These are phyloP conservation scores for Capreolus pygargus DNA, from an alignment of 2,113 vertebrate genomes.

Conservation along the genomic window DNA sequence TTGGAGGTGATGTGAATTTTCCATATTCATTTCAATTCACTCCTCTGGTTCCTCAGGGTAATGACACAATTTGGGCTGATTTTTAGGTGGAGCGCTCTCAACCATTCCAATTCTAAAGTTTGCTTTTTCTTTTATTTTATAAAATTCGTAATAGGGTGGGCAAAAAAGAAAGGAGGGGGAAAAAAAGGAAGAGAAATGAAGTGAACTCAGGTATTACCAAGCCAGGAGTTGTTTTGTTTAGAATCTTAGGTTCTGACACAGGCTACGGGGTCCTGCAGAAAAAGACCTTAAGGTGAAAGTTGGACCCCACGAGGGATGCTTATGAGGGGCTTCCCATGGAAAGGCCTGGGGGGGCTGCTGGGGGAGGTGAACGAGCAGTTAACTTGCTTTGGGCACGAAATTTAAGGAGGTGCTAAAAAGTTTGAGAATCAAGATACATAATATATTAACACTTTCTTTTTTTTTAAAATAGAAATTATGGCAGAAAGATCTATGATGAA, in stretches of 20 bases:
- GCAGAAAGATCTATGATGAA: neutral
- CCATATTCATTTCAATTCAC: slow-evolving; percentile 66
- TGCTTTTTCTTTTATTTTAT: neutral
- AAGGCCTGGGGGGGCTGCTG: accelerated
- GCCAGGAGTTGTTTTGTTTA: neutral
- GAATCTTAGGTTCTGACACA: neutral
- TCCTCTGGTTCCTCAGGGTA: slow-evolving; percentile 61
- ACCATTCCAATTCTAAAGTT: neutral
- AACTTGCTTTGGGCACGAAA: neutral
- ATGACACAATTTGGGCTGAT: slow-evolving; percentile 60
- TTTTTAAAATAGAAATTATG: neutral
- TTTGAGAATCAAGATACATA: neutral
- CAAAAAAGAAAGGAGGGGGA: neutral
- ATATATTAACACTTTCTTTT: neutral
- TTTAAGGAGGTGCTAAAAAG: neutral
- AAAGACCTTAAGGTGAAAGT: neutral
- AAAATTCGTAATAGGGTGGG: neutral
- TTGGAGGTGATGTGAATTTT: slow-evolving; percentile 70
- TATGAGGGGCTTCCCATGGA: neutral
- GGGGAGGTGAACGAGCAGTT: neutral
- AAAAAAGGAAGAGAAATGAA: neutral
- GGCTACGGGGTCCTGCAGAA: neutral
- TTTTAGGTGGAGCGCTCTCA: slow-evolving; percentile 49
- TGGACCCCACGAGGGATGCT: neutral
- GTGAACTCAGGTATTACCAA: neutral